A percentile compares a stretch with the other conserved stretches of the same genome.
These are phyloP conservation scores for Lutraria lutraria DNA, from an alignment of 2,888 invertebrate species.

Conservation along the genomic window DNA sequence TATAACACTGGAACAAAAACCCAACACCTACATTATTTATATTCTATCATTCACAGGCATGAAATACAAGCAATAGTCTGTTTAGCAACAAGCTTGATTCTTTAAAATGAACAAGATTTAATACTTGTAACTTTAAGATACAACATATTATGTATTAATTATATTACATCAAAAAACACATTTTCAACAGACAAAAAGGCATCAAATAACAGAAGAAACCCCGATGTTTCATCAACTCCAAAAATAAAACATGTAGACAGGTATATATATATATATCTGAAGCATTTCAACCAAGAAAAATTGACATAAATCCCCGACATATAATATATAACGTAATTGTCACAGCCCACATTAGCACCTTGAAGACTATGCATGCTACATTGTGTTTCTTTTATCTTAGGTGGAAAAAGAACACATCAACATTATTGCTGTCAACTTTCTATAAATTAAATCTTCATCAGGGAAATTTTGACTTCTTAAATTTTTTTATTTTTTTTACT, in stretches of 20 bases:
- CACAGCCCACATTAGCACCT: constrained; percentile 17
- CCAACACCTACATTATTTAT: no score
- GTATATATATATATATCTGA: background rate
- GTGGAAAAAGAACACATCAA: background rate
- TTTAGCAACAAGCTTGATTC: background rate
- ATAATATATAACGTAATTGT: background rate
- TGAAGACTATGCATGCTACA: constrained; percentile 17
- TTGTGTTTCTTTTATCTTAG: background rate
- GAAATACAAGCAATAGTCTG: background rate
- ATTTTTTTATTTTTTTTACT: background rate
- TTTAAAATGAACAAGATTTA: no score
- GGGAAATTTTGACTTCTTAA: background rate
- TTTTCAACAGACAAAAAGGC: no score
- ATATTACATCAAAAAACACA: no score
- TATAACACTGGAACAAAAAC: no score
- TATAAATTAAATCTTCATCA: background rate
- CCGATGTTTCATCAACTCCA: no score
- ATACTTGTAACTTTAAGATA: background rate
- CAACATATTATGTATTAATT: no score
- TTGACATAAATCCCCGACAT: background rate
- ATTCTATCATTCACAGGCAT: no score
- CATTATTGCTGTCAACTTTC: constrained; percentile 16
- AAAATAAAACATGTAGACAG: background rate
- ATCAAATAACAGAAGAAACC: no score
- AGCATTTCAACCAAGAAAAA: background rate